These are phyloP conservation scores for Diachasmimorpha longicaudata DNA, from an alignment of 1,140 invertebrate genomes.

Conservation along the genomic window DNA sequence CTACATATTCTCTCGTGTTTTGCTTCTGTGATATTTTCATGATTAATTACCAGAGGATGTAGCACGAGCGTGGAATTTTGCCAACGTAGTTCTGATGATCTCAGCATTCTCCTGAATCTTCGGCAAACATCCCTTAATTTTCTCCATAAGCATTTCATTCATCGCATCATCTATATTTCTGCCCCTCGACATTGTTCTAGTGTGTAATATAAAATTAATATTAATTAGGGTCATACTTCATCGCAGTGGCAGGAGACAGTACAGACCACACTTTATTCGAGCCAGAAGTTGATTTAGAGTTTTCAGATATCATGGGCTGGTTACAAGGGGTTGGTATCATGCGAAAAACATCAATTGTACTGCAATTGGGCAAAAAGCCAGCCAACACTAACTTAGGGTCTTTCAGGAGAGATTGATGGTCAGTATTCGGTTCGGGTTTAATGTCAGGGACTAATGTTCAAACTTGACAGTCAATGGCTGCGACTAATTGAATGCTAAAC, in stretches of 20 bases:
- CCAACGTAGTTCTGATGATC: conserved; percentile 59
- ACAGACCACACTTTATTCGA: too few relatives aligned
- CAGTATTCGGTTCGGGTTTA: not conserved
- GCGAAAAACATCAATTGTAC: not conserved
- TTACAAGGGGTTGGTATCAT: too few relatives aligned
- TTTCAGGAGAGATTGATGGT: not conserved
- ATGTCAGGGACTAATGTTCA: not conserved
- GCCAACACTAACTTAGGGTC: not conserved
- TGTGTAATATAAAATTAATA: conserved; percentile 16
- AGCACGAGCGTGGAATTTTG: conserved; percentile 63
- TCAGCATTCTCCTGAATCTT: conserved; percentile 63
- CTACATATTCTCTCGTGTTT: too few relatives aligned
- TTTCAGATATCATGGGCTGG: too few relatives aligned
- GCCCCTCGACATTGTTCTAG: conserved; percentile 49
- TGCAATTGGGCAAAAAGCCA: not conserved
- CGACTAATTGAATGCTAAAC: too few relatives aligned
- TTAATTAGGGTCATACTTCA: too few relatives aligned
- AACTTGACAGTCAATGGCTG: too few relatives aligned
- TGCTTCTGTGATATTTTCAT: not conserved
- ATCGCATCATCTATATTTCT: conserved; percentile 50
- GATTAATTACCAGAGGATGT: conserved; percentile 62
- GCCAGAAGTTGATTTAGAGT: too few relatives aligned
- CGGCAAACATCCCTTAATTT: conserved; percentile 44
- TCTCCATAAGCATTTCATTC: conserved; percentile 54
- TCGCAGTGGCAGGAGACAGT: too few relatives aligned